These are phyloP conservation scores for Poecile atricapillus DNA, from an alignment of 2,113 vertebrate genomes.

Conservation along the genomic window DNA sequence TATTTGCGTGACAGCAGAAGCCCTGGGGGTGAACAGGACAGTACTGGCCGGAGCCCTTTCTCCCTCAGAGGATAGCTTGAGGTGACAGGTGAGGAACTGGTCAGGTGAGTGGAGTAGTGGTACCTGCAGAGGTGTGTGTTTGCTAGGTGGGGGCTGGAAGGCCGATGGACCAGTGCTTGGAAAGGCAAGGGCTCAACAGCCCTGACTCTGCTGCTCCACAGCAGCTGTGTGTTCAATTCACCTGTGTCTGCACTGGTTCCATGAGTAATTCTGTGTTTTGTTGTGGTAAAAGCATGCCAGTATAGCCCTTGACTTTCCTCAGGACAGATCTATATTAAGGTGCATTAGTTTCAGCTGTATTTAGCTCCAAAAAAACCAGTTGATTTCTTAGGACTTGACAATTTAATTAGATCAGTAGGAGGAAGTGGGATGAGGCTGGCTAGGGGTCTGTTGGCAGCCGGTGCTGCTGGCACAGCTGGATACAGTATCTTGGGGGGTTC, in stretches of 20 bases:
- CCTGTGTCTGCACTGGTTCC: rapidly evolving
- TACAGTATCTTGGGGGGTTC: rapidly evolving
- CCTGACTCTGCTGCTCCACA: rapidly evolving
- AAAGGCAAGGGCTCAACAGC: neutral
- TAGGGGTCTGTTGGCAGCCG: neutral
- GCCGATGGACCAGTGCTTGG: neutral
- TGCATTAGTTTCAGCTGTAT: neutral
- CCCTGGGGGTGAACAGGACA: rapidly evolving
- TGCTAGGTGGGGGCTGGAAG: rapidly evolving
- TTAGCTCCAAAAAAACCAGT: neutral
- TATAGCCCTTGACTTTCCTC: neutral
- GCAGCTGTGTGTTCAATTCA: neutral
- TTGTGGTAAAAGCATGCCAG: neutral
- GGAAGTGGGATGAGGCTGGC: neutral
- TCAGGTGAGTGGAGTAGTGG: too few relatives aligned
- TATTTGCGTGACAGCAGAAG: neutral
- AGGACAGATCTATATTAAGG: neutral
- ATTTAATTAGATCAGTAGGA: neutral
- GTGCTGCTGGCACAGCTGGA: neutral
- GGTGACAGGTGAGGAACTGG: neutral
- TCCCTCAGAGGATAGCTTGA: rapidly evolving
- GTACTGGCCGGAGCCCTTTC: neutral
- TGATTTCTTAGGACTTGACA: neutral
- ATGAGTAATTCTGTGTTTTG: neutral
- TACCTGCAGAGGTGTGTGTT: neutral